phyloP scores from a whole-genome alignment of 2,797 vertebrate genomes.

The Siniperca undulata region DNA sequence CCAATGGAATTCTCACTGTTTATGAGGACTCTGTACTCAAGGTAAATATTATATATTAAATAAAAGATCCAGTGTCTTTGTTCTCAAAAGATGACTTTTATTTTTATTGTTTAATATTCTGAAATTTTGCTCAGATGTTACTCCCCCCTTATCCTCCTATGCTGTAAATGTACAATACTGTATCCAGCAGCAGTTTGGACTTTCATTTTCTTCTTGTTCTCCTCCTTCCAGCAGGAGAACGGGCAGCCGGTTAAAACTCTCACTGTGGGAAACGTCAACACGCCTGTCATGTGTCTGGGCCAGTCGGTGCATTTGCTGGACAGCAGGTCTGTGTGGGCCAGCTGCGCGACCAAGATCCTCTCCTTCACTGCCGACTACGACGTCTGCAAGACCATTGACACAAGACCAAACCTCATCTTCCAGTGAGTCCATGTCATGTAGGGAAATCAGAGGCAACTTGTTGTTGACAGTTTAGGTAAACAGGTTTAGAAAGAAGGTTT shows the following conservation, averaged over 20 bases:
- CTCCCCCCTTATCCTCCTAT: background rate
- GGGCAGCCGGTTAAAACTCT: conserved; percentile 89
- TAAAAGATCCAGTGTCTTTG: conserved; percentile 28
- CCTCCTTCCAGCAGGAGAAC: conserved; percentile 83
- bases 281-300: conserved; percentile 91
- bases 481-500: background rate
- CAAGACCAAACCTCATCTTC: conserved; percentile 83
- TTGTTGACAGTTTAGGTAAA: background rate
- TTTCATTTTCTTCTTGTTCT: background rate
- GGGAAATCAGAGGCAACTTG: background rate
- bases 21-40: conserved; percentile 93
- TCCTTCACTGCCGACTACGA: conserved; percentile 89
- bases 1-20: conserved; percentile 90
- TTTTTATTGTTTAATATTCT: background rate
- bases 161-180: background rate
- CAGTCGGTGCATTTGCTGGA: conserved; percentile 87
- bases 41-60: conserved; percentile 76
- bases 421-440: conserved; percentile 84
- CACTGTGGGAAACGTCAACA: conserved; percentile 87
- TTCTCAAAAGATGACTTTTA: background rate
- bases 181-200: background rate
- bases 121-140: background rate
- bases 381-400: conserved; percentile 91
- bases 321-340: conserved; percentile 89
- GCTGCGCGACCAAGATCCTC: conserved; percentile 92